Percentiles rank a stretch among this genome's conserved stretches.
These are phyloP conservation scores for Urocolius indicus DNA, from an alignment of 2,113 vertebrate genomes.

Conservation along the genomic window DNA sequence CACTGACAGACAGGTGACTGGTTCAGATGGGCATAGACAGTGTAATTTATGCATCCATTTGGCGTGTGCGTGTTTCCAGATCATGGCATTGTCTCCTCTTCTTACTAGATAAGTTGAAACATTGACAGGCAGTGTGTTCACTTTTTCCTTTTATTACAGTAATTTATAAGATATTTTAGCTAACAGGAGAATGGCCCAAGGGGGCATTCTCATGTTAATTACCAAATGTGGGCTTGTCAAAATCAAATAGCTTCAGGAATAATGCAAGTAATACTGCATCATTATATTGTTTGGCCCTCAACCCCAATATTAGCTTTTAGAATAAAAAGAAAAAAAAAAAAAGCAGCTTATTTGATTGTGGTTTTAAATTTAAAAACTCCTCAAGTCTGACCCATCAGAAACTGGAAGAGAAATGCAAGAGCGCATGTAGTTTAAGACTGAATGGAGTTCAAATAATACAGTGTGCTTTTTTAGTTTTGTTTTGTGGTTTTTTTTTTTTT, in stretches of 20 bases:
- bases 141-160: conserved; percentile 84
- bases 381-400: conserved; percentile 36
- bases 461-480: background rate
- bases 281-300: conserved; percentile 82
- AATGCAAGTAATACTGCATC: conserved; percentile 80
- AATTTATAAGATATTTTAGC: conserved; percentile 88
- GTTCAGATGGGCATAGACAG: conserved; percentile 36
- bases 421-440: conserved; percentile 46
- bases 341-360: conserved; percentile 56
- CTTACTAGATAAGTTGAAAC: conserved; percentile 79
- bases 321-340: background rate
- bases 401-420: conserved; percentile 19
- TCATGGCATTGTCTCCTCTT: conserved; percentile 77
- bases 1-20: conserved; percentile 32
- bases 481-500: conserved; percentile 13
- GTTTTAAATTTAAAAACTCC: conserved; percentile 69
- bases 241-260: conserved; percentile 85
- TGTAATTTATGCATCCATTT: conserved; percentile 69
- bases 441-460: conserved; percentile 1
- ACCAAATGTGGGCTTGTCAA: conserved; percentile 87
- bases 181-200: conserved; percentile 83
- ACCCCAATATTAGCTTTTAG: conserved; percentile 79
- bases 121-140: conserved; percentile 82
- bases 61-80: conserved; percentile 70
- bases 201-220: conserved; percentile 86